Percentiles rank a stretch among this genome's conserved stretches.
Evolutionary conservation across 2,113 vertebrate species (phyloP).

Genomic region (Vimba vimba): DNA sequence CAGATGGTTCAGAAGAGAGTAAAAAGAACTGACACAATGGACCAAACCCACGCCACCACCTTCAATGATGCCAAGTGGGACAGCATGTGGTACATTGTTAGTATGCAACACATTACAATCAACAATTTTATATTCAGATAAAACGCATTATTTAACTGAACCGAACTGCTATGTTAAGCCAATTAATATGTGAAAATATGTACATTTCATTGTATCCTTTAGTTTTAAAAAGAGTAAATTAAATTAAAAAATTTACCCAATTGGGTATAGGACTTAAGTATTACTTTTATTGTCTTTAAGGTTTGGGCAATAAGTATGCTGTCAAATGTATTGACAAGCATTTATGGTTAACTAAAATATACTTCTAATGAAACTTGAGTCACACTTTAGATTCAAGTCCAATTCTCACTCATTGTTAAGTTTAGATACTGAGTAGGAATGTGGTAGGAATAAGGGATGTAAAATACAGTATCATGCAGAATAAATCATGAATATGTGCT

Average conservation of each 20-base stretch:
- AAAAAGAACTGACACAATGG: conserved; percentile 83
- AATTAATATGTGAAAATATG: no score
- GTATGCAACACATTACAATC: conserved; percentile 58
- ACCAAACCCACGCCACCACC: conserved; percentile 49
- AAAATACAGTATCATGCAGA: no score
- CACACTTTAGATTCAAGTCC: neutral
- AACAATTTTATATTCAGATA: neutral
- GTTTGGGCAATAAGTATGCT: neutral
- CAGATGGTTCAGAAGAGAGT: conserved; percentile 86
- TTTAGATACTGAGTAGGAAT: no score
- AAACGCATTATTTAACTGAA: neutral
- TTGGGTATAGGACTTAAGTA: no score
- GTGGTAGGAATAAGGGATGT: no score
- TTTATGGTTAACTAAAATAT: neutral
- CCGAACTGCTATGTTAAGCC: neutral
- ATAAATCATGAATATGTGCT: no score
- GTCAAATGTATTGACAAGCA: neutral
- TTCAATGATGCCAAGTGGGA: conserved; percentile 87
- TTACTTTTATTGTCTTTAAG: no score
- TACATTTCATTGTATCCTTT: neutral
- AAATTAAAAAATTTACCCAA: no score
- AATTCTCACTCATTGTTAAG: no score
- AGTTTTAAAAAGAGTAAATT: neutral
- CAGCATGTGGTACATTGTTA: conserved; percentile 93
- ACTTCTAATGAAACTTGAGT: neutral